Conservation (phyloP, 2,797 vertebrate genomes). For the Chelon auratus region DNA sequence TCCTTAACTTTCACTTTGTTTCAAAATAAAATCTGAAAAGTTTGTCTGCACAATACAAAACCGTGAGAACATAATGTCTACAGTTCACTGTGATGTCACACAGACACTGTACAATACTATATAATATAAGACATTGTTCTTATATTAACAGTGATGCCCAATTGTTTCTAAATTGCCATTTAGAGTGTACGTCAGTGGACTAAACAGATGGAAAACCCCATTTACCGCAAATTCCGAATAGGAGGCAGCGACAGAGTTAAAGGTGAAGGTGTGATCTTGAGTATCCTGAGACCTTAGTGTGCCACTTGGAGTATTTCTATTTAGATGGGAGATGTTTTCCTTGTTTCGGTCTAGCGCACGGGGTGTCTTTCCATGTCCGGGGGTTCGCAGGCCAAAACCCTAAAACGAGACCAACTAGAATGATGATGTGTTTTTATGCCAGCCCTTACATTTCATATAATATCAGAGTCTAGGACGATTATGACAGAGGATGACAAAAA, state of each 20-base stretch:
- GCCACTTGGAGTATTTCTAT: conserved; percentile 85
- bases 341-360: conserved; percentile 88
- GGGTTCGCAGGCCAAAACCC: conserved; percentile 76
- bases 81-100: too few relatives aligned
- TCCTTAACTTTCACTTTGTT: too few relatives aligned
- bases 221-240: conserved; percentile 98
- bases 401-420: conserved; percentile 51
- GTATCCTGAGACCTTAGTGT: conserved; percentile 84
- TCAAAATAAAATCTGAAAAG: too few relatives aligned
- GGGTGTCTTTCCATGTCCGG: conserved; percentile 77
- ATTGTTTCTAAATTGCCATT: too few relatives aligned
- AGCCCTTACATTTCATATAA: neutral
- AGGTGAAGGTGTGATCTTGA: conserved; percentile 89
- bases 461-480: conserved; percentile 4
- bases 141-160: too few relatives aligned
- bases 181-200: neutral
- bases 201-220: conserved; percentile 57
- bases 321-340: conserved; percentile 89
- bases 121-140: too few relatives aligned
- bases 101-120: too few relatives aligned
- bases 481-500: neutral
- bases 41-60: too few relatives aligned
- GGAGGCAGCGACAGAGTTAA: conserved; percentile 92
- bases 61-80: too few relatives aligned
- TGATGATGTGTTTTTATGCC: conserved; percentile 2